Evolutionary conservation across 2,888 invertebrate genomes (phyloP).

Genomic region (Xestia ashworthii): DNA sequence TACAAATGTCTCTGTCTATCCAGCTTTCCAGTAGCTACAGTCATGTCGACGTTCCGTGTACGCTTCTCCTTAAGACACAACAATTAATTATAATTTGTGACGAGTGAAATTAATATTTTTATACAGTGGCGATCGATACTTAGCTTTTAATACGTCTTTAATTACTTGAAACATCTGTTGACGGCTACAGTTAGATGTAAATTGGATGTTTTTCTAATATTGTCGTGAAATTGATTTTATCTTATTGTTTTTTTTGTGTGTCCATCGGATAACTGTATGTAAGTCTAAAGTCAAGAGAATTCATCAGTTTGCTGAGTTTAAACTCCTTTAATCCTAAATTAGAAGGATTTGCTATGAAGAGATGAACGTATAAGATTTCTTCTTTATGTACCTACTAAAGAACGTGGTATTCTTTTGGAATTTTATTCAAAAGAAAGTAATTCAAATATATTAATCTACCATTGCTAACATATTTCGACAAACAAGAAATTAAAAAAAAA

Average conservation of each 20-base stretch:
- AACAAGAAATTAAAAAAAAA: neutral
- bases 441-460: neutral
- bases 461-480: neutral
- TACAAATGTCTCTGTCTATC: neutral
- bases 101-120: constrained; percentile 69
- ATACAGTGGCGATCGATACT: constrained; percentile 68
- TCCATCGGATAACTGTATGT: neutral
- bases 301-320: neutral
- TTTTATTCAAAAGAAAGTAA: neutral
- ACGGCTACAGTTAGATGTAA: constrained; percentile 14
- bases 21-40: neutral
- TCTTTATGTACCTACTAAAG: neutral
- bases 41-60: constrained; percentile 7
- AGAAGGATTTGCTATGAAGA: neutral
- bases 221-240: neutral
- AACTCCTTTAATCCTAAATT: neutral
- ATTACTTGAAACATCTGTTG: constrained; percentile 55
- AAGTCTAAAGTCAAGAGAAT: neutral
- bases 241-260: neutral
- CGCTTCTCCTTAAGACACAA: constrained; percentile 33
- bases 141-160: constrained; percentile 46
- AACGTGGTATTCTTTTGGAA: neutral
- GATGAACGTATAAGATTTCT: neutral
- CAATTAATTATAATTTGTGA: constrained; percentile 50
- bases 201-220: constrained; percentile 26